phyloP scores from a whole-genome alignment of 1,140 invertebrate genomes.

The Mylabris phalerata region DNA sequence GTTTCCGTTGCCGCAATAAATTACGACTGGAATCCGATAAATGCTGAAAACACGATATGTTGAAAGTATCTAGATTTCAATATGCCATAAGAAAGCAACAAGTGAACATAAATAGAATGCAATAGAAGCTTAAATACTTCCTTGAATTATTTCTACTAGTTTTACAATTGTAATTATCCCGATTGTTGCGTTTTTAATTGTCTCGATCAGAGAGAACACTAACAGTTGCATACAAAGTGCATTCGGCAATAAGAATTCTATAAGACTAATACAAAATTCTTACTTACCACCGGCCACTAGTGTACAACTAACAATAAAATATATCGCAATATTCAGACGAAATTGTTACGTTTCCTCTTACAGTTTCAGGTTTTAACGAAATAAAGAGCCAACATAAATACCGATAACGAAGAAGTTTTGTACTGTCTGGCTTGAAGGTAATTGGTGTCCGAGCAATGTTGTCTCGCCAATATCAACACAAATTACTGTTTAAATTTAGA shows the following conservation, averaged over 20 bases:
- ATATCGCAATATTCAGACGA: conserved; percentile 22
- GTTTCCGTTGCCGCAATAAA: too few relatives aligned
- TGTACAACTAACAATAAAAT: conserved; percentile 22
- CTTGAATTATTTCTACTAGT: too few relatives aligned
- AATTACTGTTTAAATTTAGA: conserved; percentile 15
- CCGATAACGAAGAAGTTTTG: conserved; percentile 19
- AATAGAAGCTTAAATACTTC: too few relatives aligned
- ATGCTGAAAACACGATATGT: too few relatives aligned
- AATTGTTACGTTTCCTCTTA: conserved; percentile 11
- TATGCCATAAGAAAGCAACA: not conserved
- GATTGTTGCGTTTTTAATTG: not conserved
- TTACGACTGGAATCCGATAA: too few relatives aligned
- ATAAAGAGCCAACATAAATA: conserved; percentile 20
- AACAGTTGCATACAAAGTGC: conserved; percentile 24
- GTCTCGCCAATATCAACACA: conserved; percentile 12
- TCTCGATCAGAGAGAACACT: conserved; percentile 6
- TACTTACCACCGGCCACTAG: conserved; percentile 13
- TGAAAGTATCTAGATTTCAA: not conserved
- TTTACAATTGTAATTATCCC: too few relatives aligned
- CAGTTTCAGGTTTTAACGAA: conserved; percentile 20
- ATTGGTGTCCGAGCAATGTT: conserved; percentile 8
- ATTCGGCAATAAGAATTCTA: conserved; percentile 28
- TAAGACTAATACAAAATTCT: conserved; percentile 22
- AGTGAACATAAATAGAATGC: conserved; percentile 5
- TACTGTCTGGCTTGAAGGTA: conserved; percentile 10